Evolutionary conservation across 2,888 invertebrate genomes (phyloP), one percentile per base, ranked within the genome.

Genomic region (Cataglyphis cursor): DNA sequence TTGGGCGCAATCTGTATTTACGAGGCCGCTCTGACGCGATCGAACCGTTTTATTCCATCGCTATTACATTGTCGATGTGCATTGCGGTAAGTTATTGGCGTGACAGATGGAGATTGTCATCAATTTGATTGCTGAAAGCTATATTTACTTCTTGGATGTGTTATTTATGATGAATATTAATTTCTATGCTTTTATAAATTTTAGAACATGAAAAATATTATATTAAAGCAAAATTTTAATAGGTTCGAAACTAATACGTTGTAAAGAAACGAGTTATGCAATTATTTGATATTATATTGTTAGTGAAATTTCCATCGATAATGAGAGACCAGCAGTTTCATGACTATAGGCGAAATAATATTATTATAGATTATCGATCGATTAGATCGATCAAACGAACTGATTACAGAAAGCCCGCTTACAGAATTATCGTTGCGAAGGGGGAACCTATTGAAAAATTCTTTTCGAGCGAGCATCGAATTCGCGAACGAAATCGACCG

Each of bases 391-490:
- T 21, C 41, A 24, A 54, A 41, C 1, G 28, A 28, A 28, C 28
- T 2, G 28, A 28, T 28, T 28, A 35, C 6, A 64, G 51, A 24
- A 66, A 54, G 10, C 41, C 44, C n/a, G 54, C 59, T 72, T 73
- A 78, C 57, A 41, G 57, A 76, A 28, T 21, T 31, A 73, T 70
- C 41, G 31, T 70, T 31, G 57, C 41, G 21, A 61, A 72, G 41
- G 24, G 44, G 59, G 15, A 38, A 35, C 15, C 18, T 38, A 72
- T 78, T 72, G 78, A 80, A 80, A 80, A 80, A 80, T 80, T 72
- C 73, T 73, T 72, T 59, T 80, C 78, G 73, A 72, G 12, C 78
- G 78, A 80, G 59, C 78, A 78, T 59, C 78, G 44, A 72, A 41
- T 44, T 59, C 44, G 73, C 72, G 72, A 44, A 12, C 57, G 72